These are phyloP conservation scores for Chelon auratus DNA, from an alignment of 2,797 vertebrate genomes.

Conservation along the genomic window DNA sequence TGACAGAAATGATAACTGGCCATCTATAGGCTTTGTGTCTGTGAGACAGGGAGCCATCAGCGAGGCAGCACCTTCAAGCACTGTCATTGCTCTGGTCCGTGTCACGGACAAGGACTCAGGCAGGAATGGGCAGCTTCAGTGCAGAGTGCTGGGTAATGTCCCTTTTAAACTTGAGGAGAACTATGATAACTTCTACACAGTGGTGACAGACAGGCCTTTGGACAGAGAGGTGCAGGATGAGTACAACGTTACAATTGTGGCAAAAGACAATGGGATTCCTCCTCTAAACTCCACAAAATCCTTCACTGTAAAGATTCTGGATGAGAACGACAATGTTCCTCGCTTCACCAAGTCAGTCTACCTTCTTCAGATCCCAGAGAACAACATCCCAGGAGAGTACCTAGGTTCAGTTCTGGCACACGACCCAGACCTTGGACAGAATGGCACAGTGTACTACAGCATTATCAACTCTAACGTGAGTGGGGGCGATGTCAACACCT, in stretches of 20 bases:
- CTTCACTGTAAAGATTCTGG: conserved; percentile 95
- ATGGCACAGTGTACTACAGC: conserved; percentile 97
- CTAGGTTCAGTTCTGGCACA: conserved; percentile 96
- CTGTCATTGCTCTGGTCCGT: conserved; percentile 95
- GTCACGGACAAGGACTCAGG: conserved; percentile 97
- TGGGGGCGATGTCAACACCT: conserved; percentile 97
- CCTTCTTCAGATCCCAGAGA: conserved; percentile 96
- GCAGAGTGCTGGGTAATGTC: conserved; percentile 92
- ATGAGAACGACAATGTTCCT: conserved; percentile 98
- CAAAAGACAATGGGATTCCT: conserved; percentile 94
- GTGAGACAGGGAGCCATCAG: conserved; percentile 98
- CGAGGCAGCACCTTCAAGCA: conserved; percentile 94
- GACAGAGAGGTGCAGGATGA: conserved; percentile 96
- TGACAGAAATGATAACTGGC: conserved; percentile 98
- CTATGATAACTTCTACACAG: conserved; percentile 97
- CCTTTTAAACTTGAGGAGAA: conserved; percentile 98
- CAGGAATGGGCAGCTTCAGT: conserved; percentile 97
- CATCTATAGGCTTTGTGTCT: conserved; percentile 95
- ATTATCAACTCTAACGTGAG: conserved; percentile 96
- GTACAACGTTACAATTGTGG: conserved; percentile 97
- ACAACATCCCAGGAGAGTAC: conserved; percentile 98
- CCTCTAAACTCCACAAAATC: conserved; percentile 97
- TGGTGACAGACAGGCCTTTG: conserved; percentile 94
- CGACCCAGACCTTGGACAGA: conserved; percentile 96
- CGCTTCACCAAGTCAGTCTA: conserved; percentile 96